phyloP scores from a whole-genome alignment of 1,140 invertebrate species.

The silkworm (Bombyx mori) region ASM3026992v2 NC_085125.1:1792001-1792500 shows the following conservation, averaged over 20 bases:
- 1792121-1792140: constrained; percentile 52
- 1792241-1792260: constrained; percentile 70
- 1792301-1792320: constrained; percentile 66
- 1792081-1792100: neutral
- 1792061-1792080: neutral
- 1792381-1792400: constrained; percentile 72
- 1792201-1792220: constrained; percentile 79
- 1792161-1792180: constrained; percentile 30
- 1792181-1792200: constrained; percentile 76
- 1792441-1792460: constrained; percentile 73
- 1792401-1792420: constrained; percentile 77
- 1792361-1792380: constrained; percentile 76
- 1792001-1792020: no score
- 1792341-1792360: constrained; percentile 73
- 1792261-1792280: constrained; percentile 66
- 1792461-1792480: constrained; percentile 72
- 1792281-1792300: constrained; percentile 74
- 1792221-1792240: constrained; percentile 74
- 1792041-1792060: no score
- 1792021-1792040: no score
- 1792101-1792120: no score
- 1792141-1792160: constrained; percentile 7
- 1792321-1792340: constrained; percentile 56
- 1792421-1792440: constrained; percentile 73
- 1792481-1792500: constrained; percentile 31